Conservation (phyloP, 1,140 invertebrate genomes). For the Brachionus plicatilis region DNA sequence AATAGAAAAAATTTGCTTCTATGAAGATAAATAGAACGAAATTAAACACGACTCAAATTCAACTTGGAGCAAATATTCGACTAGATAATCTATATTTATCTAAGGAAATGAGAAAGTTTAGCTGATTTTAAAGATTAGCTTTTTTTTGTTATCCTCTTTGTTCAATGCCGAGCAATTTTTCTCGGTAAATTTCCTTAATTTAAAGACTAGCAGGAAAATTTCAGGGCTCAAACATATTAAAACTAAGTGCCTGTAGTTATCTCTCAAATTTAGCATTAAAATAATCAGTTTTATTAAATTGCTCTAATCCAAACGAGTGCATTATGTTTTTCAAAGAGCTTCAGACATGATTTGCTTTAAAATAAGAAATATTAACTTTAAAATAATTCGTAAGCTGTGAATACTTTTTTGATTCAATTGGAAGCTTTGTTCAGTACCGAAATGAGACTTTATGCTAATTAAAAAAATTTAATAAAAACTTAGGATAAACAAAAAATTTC, state of each 20-base stretch:
- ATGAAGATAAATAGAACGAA: neutral
- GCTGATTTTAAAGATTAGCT: neutral
- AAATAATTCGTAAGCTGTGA: neutral
- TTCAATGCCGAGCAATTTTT: neutral
- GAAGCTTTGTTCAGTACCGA: neutral
- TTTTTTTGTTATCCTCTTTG: neutral
- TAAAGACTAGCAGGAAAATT: neutral
- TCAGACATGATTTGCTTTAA: neutral
- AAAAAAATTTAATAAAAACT: neutral
- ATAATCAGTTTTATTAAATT: neutral
- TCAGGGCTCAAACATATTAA: neutral
- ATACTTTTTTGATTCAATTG: neutral
- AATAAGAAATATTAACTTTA: neutral
- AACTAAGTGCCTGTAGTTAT: neutral
- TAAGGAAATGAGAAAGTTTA: neutral
- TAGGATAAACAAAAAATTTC: neutral
- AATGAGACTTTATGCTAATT: neutral
- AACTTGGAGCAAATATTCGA: neutral
- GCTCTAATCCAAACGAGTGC: neutral
- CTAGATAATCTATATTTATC: constrained; percentile 15
- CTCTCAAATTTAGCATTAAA: neutral
- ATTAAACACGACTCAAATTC: neutral
- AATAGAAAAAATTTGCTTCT: neutral
- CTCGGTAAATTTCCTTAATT: neutral
- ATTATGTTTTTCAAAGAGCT: neutral